A percentile compares a stretch with the other conserved stretches of the same genome.
Conservation (phyloP, 53 echinoderm and acorn worm species). For the Stichopus horrens region DNA sequence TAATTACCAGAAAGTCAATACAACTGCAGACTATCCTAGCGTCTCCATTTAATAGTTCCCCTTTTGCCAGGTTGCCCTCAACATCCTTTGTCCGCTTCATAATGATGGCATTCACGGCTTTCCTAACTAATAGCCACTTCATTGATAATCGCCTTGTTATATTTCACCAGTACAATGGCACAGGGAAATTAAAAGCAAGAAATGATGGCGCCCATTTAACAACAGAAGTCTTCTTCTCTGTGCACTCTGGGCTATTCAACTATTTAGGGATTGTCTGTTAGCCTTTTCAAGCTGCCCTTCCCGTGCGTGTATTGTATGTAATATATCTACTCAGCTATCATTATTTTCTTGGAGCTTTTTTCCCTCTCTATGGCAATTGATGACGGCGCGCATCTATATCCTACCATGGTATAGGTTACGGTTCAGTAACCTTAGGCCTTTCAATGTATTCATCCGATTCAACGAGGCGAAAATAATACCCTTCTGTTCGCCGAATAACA, state of each 20-base stretch:
- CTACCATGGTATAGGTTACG: not conserved
- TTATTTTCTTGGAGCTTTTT: not conserved
- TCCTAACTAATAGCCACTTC: constrained; percentile 32
- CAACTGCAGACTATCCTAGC: not conserved
- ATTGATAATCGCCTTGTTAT: constrained; percentile 28
- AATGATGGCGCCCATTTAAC: constrained; percentile 31
- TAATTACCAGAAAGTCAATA: constrained; percentile 22
- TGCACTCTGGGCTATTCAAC: not conserved
- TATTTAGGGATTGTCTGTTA: constrained; percentile 37
- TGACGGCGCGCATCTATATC: not conserved
- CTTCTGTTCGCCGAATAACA: not conserved
- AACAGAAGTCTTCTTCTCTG: not conserved
- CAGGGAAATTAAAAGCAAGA: constrained; percentile 20
- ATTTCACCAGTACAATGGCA: constrained; percentile 28
- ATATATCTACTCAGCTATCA: not conserved
- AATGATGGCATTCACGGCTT: constrained; percentile 13
- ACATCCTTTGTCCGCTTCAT: constrained; percentile 3
- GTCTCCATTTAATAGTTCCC: constrained; percentile 32
- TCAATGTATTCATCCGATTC: not conserved
- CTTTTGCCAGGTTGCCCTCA: not conserved
- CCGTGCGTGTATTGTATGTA: not conserved
- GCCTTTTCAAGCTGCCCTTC: constrained; percentile 20
- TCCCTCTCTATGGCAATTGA: not conserved
- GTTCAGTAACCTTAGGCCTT: constrained; percentile 10
- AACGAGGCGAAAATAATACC: constrained; percentile 2